A percentile compares a stretch with the other conserved stretches of the same genome.
Conservation (phyloP, 2,888 invertebrate genomes). For the Pyrrhosoma nymphula region DNA sequence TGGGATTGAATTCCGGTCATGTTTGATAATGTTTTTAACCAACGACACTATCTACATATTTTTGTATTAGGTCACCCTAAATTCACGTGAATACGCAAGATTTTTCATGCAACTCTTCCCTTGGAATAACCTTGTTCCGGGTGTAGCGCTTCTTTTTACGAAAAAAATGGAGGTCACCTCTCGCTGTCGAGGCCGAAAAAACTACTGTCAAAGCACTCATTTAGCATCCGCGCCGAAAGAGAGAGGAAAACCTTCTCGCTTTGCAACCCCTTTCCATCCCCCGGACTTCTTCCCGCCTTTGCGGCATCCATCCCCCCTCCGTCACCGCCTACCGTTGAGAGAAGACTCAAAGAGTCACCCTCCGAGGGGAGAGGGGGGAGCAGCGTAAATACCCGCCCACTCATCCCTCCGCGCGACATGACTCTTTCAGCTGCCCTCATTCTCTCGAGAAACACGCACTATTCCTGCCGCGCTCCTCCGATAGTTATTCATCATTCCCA, state of each 20-base stretch:
- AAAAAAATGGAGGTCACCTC: slow-evolving; percentile 8
- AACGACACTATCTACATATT: too few relatives aligned
- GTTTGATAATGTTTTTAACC: too few relatives aligned
- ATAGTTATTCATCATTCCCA: neutral
- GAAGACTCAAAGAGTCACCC: neutral
- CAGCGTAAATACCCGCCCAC: slow-evolving; percentile 12
- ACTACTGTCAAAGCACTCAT: slow-evolving; percentile 11
- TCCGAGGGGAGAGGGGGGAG: neutral
- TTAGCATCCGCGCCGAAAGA: neutral
- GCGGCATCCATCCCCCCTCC: neutral
- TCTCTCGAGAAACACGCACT: slow-evolving; percentile 5
- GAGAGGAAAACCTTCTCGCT: neutral
- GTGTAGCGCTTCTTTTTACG: neutral
- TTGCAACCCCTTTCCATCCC: neutral
- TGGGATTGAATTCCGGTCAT: too few relatives aligned
- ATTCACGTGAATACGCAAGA: too few relatives aligned
- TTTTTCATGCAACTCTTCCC: neutral
- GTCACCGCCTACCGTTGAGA: neutral
- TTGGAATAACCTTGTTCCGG: neutral
- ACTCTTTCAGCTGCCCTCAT: slow-evolving; percentile 17
- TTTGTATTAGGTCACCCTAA: too few relatives aligned
- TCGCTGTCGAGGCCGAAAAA: neutral
- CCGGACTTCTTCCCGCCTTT: neutral
- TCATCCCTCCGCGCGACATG: neutral
- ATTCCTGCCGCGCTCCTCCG: neutral